A percentile compares a stretch with the other conserved stretches of the same genome.
These are phyloP conservation scores for Trididemnum nubilum DNA, from an alignment of 23 tunicate genomes.

Conservation along the genomic window DNA sequence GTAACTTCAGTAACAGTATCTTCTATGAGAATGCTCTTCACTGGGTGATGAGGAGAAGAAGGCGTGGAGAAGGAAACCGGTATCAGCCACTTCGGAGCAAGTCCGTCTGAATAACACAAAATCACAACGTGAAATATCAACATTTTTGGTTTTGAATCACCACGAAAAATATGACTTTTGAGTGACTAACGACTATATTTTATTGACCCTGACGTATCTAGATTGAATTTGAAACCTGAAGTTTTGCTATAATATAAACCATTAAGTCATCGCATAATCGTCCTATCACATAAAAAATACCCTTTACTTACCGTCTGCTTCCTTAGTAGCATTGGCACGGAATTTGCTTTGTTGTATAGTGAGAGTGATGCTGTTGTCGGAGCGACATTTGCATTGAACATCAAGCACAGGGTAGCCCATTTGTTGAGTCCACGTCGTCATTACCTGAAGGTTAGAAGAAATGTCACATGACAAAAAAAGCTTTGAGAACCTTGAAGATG, in stretches of 20 bases:
- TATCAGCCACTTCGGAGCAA: conserved; percentile 59
- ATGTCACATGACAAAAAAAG: no score
- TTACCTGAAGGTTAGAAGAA: no score
- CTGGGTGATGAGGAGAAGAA: conserved; percentile 45
- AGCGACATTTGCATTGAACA: conserved; percentile 47
- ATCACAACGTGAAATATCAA: no score
- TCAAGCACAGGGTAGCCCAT: conserved; percentile 94
- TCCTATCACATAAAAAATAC: no score
- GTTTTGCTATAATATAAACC: no score
- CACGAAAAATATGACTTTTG: no score
- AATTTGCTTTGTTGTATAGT: conserved; percentile 84
- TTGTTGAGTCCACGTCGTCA: conserved; percentile 93
- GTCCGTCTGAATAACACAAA: conserved; percentile 23
- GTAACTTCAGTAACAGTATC: conserved; percentile 46
- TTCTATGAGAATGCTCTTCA: conserved; percentile 58
- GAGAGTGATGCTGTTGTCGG: conserved; percentile 74
- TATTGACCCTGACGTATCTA: no score
- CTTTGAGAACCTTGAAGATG: no score
- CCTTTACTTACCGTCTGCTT: background rate
- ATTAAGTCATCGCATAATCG: no score
- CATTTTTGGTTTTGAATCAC: no score
- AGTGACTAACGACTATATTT: no score
- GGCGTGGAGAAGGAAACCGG: conserved; percentile 74
- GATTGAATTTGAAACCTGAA: no score
- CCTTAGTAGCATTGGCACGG: conserved; percentile 52